phyloP scores from a whole-genome alignment of 1,140 invertebrate genomes.

The Scaptodrosophila lebanonensis region DNA sequence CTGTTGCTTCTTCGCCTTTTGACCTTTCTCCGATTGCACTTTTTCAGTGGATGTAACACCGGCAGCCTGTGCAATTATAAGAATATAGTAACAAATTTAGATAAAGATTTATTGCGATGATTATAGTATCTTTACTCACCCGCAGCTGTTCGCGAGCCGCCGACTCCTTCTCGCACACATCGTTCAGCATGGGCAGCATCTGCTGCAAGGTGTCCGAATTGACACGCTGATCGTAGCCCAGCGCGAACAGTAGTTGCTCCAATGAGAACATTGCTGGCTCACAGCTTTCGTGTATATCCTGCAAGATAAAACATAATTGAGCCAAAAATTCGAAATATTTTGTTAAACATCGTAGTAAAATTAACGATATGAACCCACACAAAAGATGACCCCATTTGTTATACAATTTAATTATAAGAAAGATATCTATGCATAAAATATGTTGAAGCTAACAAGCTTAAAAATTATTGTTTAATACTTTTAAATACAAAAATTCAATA shows the following conservation, averaged over 20 bases:
- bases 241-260: constrained; percentile 88
- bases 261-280: constrained; percentile 95
- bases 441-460: too few relatives aligned
- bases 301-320: constrained; percentile 35
- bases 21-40: constrained; percentile 80
- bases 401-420: background rate
- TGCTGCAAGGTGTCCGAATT: constrained; percentile 83
- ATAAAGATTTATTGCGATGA: background rate
- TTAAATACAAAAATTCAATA: too few relatives aligned
- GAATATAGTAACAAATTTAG: background rate
- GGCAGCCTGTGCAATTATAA: constrained; percentile 47
- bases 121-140: constrained; percentile 28
- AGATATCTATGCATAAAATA: too few relatives aligned
- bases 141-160: constrained; percentile 75
- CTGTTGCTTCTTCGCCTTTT: constrained; percentile 79
- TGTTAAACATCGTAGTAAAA: background rate
- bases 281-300: constrained; percentile 90
- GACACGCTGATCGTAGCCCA: constrained; percentile 85
- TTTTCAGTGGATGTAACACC: constrained; percentile 83
- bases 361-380: too few relatives aligned
- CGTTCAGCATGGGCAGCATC: constrained; percentile 78
- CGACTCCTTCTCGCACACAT: constrained; percentile 77
- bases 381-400: too few relatives aligned
- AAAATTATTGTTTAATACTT: too few relatives aligned
- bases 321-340: background rate